Evolutionary conservation across 1,140 invertebrate species (phyloP), one percentile per base, ranked within the genome.

Genomic region (Hyposmocoma kahamanoa): DNA sequence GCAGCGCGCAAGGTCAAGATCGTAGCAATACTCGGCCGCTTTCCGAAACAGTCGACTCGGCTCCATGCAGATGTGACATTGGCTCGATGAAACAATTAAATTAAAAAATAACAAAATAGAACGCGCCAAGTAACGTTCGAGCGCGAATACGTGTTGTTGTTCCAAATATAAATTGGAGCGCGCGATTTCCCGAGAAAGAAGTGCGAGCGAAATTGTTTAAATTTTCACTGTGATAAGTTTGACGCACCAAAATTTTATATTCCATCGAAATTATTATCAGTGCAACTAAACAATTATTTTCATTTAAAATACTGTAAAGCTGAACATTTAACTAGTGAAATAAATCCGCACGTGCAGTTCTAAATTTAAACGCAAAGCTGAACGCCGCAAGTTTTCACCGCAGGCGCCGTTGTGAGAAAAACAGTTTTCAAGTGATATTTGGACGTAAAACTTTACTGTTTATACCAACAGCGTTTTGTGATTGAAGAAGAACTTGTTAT

Each of bases 1-100:
- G 70, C 64, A 50, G 54, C 48, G 55, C 70, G 77, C 77, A 81
- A 84, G 80, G 80, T 84, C 80, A 84, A 81, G 80, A 75, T 57
- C 77, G 70, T 51, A 60, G 20, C 38, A 41, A 18, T 10, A 8
- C 18, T 18, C 38, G 62, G 60, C 56, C 67, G 67, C 67, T 74
- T 69, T 69, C 60, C 50, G 62, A 69, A 68, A 73, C 76, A 75
- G 69, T 73, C 67, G 57, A n/a, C 66, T 47, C 61, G 62, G 53
- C 55, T 50, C 51, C 55, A 49, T 51, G 65, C 66, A 50, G 67
- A 74, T 69, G 71, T 71, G 70, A 70, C 64, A 62, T n/a, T n/a
- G n/a, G n/a, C n/a, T n/a, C n/a, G n/a, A n/a, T n/a, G n/a, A n/a
- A n/a, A n/a, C n/a, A n/a, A n/a, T n/a, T n/a, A 18, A 52, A 67